Percentiles rank a stretch among this genome's conserved stretches.
Evolutionary conservation across 2,888 invertebrate genomes (phyloP).

Genomic region (Pycnomerus fuliginosus): DNA sequence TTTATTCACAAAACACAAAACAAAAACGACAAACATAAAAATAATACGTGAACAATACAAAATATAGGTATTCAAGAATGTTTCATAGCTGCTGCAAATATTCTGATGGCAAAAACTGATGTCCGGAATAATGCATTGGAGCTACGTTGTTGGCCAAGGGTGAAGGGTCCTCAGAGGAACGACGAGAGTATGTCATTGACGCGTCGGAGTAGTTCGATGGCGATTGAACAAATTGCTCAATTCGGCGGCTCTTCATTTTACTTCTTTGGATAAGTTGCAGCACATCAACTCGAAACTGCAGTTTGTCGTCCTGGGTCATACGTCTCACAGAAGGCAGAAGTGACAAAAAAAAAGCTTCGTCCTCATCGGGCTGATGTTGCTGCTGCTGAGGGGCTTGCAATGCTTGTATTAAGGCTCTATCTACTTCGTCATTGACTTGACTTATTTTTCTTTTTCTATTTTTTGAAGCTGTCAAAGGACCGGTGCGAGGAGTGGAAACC

Average conservation of each 20-base stretch:
- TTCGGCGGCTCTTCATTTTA: neutral
- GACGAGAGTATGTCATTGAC: neutral
- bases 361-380: neutral
- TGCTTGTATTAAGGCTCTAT: neutral
- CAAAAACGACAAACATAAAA: neutral
- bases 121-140: neutral
- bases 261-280: neutral
- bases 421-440: neutral
- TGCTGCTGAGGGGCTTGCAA: neutral
- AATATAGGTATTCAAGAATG: neutral
- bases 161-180: neutral
- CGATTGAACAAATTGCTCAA: neutral
- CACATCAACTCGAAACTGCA: neutral
- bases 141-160: neutral
- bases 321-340: neutral
- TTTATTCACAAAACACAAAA: neutral
- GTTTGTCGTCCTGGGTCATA: neutral
- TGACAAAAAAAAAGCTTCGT: neutral
- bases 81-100: too few species aligned
- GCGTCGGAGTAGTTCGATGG: neutral
- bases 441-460: neutral
- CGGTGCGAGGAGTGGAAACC: neutral
- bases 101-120: too few species aligned
- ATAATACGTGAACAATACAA: neutral
- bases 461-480: neutral